Evolutionary conservation across 2,888 invertebrate species (phyloP).

Genomic region (Gastrophysa polygoni): DNA sequence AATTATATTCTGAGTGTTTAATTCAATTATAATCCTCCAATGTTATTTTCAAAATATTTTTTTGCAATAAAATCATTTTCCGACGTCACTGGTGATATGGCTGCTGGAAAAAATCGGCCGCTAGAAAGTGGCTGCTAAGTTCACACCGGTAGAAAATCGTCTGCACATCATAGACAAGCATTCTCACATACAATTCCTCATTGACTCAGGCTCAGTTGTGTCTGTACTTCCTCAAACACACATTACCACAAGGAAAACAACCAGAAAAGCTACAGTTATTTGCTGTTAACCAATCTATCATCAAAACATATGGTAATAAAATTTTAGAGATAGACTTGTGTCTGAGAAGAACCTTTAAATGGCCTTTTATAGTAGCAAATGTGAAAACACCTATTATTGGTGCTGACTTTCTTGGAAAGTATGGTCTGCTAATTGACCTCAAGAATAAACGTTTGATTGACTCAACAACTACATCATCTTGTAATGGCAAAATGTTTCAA

Average conservation of each 20-base stretch:
- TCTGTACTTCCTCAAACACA: background rate
- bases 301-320: constrained; percentile 14
- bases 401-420: constrained; percentile 2
- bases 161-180: background rate
- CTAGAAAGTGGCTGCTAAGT: too few relatives aligned
- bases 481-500: background rate
- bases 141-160: too few relatives aligned
- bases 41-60: too few relatives aligned
- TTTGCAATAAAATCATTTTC: too few relatives aligned
- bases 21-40: too few relatives aligned
- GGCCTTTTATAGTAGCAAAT: constrained; percentile 17
- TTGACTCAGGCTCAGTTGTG: background rate
- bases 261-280: constrained; percentile 9
- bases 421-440: constrained; percentile 5
- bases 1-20: too few relatives aligned
- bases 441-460: background rate
- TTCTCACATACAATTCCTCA: background rate
- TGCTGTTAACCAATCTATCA: constrained; percentile 15
- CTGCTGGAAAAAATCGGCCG: too few relatives aligned
- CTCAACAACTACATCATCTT: background rate
- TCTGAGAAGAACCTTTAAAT: constrained; percentile 6
- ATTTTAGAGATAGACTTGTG: constrained; percentile 1
- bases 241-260: background rate
- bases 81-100: too few relatives aligned
- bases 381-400: constrained; percentile 11